A percentile compares a stretch with the other conserved stretches of the same genome.
Conservation (phyloP, 2,888 invertebrate species). For the Eupithecia dodoneata region DNA sequence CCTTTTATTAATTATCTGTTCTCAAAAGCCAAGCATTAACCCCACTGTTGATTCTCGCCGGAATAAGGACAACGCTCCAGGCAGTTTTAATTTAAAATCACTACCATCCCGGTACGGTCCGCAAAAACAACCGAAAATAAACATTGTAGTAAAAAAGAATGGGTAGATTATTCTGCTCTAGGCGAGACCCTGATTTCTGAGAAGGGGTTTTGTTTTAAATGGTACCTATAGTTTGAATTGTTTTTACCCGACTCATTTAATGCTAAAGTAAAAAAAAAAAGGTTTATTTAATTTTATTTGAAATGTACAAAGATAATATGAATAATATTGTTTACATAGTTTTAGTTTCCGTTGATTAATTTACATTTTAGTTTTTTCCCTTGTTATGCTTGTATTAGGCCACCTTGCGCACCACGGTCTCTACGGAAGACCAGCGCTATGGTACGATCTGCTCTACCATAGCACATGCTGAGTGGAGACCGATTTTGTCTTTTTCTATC, state of each 20-base stretch:
- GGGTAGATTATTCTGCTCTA: slow-evolving; percentile 27
- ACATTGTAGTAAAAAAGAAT: slow-evolving; percentile 41
- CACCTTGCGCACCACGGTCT: no score
- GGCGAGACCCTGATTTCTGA: slow-evolving; percentile 17
- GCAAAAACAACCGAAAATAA: slow-evolving; percentile 48
- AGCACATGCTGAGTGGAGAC: no score
- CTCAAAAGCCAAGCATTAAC: slow-evolving; percentile 17
- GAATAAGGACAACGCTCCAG: slow-evolving; percentile 67
- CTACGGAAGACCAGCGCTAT: no score
- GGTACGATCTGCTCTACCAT: no score
- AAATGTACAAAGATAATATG: no score
- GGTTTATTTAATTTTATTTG: no score
- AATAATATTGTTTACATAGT: no score
- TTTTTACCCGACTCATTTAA: background rate
- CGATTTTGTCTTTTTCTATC: no score
- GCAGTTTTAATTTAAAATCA: slow-evolving; percentile 79
- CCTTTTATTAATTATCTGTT: background rate
- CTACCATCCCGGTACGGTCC: slow-evolving; percentile 61
- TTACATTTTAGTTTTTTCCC: no score
- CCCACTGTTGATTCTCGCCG: slow-evolving; percentile 34
- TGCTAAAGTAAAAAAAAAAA: background rate
- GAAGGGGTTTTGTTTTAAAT: background rate
- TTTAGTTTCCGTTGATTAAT: no score
- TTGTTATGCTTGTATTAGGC: no score
- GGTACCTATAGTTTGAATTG: background rate